These are phyloP conservation scores for Thyatira batis DNA, from an alignment of 2,888 invertebrate genomes.

Conservation along the genomic window DNA sequence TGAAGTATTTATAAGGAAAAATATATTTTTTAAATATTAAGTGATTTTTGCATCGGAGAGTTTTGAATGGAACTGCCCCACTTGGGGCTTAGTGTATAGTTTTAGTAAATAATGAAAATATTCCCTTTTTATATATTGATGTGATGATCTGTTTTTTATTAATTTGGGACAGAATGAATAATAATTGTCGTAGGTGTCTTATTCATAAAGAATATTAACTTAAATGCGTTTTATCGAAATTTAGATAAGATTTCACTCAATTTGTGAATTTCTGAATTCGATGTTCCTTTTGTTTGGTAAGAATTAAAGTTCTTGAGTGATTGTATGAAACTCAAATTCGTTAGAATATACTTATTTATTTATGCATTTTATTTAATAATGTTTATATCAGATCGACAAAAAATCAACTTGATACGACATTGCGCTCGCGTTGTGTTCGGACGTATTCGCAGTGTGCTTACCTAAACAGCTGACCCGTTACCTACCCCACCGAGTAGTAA, in stretches of 20 bases:
- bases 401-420: too few relatives aligned
- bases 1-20: not conserved
- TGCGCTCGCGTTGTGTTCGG: too few relatives aligned
- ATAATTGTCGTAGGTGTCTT: not conserved
- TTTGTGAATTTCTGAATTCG: not conserved
- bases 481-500: too few relatives aligned
- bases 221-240: not conserved
- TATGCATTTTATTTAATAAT: too few relatives aligned
- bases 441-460: too few relatives aligned
- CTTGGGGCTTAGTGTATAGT: not conserved
- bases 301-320: not conserved
- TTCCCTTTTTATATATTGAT: not conserved
- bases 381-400: too few relatives aligned
- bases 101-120: not conserved
- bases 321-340: too few relatives aligned
- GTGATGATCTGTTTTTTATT: not conserved
- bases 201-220: not conserved
- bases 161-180: not conserved
- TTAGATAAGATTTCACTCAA: not conserved
- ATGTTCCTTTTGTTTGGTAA: not conserved
- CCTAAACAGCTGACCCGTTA: too few relatives aligned
- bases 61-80: not conserved
- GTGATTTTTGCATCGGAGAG: not conserved
- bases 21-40: not conserved
- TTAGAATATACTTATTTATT: too few relatives aligned